A percentile compares a stretch with the other conserved stretches of the same genome.
phyloP scores from a whole-genome alignment of 2,888 invertebrate genomes.

The Stenotaenia linearis region DNA sequence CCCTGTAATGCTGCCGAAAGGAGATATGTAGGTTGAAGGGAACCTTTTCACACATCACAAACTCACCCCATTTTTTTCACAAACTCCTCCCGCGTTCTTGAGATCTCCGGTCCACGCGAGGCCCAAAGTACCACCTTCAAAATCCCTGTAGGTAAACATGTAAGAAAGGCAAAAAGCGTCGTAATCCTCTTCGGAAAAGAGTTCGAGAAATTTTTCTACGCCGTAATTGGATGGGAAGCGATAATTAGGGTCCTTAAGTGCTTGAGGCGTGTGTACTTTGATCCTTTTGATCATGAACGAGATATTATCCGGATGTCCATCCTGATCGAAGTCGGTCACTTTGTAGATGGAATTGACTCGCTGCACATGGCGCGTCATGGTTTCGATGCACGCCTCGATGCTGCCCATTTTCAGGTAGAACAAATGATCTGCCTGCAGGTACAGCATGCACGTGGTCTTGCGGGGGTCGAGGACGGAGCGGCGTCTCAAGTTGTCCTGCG shows the following conservation, averaged over 20 bases:
- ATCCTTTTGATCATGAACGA: conserved; percentile 94
- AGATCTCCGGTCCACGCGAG: conserved; percentile 96
- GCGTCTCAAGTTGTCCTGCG: conserved; percentile 32
- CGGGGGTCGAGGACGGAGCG: conserved; percentile 64
- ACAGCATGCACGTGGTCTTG: conserved; percentile 90
- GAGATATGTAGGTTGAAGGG: background rate
- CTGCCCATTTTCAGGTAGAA: conserved; percentile 91
- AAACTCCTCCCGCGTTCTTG: conserved; percentile 95
- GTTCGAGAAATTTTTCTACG: conserved; percentile 94
- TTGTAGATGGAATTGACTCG: conserved; percentile 64
- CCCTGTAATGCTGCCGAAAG: conserved; percentile 72
- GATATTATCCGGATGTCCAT: conserved; percentile 84
- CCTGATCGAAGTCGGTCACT: conserved; percentile 75
- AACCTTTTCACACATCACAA: background rate
- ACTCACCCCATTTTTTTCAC: conserved; percentile 90
- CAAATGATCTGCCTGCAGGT: conserved; percentile 87
- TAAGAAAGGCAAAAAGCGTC: conserved; percentile 97
- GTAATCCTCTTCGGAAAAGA: conserved; percentile 97
- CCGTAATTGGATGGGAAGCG: conserved; percentile 92
- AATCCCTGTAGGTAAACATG: conserved; percentile 96
- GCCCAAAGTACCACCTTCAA: conserved; percentile 92
- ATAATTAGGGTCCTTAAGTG: conserved; percentile 77
- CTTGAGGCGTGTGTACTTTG: conserved; percentile 83
- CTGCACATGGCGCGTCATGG: conserved; percentile 90
- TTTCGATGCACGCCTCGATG: conserved; percentile 90